These are phyloP conservation scores for Eristalis arbustorum DNA, from an alignment of 2,888 invertebrate species.

Conservation along the genomic window DNA sequence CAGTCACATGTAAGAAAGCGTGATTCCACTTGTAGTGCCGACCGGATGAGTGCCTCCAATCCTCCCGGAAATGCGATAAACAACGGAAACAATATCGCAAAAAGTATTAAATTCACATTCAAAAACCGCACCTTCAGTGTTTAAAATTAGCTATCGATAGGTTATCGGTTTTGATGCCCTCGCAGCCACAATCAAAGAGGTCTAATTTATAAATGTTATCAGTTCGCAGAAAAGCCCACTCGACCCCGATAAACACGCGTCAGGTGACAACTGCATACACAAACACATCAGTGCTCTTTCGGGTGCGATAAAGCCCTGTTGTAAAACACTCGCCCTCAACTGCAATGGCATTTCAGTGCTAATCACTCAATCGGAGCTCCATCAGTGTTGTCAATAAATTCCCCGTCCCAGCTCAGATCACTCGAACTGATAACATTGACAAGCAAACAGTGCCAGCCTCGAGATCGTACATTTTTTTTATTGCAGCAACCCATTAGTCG, in stretches of 20 bases:
- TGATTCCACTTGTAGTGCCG: not conserved
- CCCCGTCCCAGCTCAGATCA: conserved; percentile 13
- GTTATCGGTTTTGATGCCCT: not conserved
- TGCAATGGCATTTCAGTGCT: conserved; percentile 19
- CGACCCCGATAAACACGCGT: not conserved
- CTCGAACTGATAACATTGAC: not conserved
- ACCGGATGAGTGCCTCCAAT: not conserved
- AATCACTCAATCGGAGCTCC: conserved; percentile 2
- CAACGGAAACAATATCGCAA: not conserved
- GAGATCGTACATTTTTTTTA: conserved; percentile 28
- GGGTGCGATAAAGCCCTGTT: not conserved
- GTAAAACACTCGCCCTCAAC: not conserved
- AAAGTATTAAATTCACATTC: not conserved
- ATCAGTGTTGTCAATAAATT: conserved; percentile 3
- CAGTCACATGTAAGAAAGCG: not conserved
- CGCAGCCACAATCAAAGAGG: not conserved
- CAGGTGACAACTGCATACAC: not conserved
- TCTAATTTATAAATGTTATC: not conserved
- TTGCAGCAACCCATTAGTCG: conserved; percentile 7
- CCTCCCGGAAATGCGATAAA: not conserved
- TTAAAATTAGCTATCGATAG: not conserved
- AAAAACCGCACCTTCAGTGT: not conserved
- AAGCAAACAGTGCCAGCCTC: not conserved
- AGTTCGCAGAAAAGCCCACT: not conserved
- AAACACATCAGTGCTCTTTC: not conserved